Conservation (phyloP, 2,797 vertebrate genomes). For the Notolepis coatsorum region DNA sequence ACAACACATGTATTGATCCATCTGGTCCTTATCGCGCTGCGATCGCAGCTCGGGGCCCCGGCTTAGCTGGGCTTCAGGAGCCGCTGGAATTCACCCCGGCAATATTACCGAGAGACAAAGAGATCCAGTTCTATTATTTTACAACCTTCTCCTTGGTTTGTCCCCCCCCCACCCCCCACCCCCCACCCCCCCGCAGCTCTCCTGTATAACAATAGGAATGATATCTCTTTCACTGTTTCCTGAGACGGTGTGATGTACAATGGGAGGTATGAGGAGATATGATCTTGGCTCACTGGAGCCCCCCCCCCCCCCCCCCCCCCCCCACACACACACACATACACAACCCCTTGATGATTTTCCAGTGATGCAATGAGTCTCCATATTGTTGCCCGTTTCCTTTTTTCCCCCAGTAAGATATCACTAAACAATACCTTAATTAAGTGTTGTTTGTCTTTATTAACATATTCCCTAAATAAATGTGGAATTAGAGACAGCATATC, state of each 20-base stretch:
- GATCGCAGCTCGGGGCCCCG: slow-evolving; percentile 74
- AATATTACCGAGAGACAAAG: slow-evolving; percentile 76
- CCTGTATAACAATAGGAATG: slow-evolving; percentile 59
- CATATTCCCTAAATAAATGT: slow-evolving; percentile 37
- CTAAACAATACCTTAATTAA: slow-evolving; percentile 57
- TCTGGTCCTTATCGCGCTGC: slow-evolving; percentile 77
- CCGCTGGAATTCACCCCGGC: slow-evolving; percentile 70
- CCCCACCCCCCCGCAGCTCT: slow-evolving; percentile 39
- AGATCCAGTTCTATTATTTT: slow-evolving; percentile 58
- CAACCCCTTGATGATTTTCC: slow-evolving; percentile 59
- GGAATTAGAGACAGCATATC: slow-evolving; percentile 23
- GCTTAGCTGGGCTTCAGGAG: slow-evolving; percentile 75
- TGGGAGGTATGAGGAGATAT: slow-evolving; percentile 68
- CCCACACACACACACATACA: too few relatives aligned
- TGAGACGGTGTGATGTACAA: slow-evolving; percentile 68
- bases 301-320: too few relatives aligned
- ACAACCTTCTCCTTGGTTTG: slow-evolving; percentile 68
- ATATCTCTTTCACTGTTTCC: slow-evolving; percentile 63
- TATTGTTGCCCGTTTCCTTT: slow-evolving; percentile 44
- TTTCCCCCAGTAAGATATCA: slow-evolving; percentile 43
- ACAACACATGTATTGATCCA: slow-evolving; percentile 86
- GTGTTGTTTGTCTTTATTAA: slow-evolving; percentile 42
- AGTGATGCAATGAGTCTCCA: slow-evolving; percentile 52
- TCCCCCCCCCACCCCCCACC: slow-evolving; percentile 15
- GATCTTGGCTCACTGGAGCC: slow-evolving; percentile 65